Conservation (phyloP, 2,888 invertebrate genomes). For the Nasonovia ribisnigri region DNA sequence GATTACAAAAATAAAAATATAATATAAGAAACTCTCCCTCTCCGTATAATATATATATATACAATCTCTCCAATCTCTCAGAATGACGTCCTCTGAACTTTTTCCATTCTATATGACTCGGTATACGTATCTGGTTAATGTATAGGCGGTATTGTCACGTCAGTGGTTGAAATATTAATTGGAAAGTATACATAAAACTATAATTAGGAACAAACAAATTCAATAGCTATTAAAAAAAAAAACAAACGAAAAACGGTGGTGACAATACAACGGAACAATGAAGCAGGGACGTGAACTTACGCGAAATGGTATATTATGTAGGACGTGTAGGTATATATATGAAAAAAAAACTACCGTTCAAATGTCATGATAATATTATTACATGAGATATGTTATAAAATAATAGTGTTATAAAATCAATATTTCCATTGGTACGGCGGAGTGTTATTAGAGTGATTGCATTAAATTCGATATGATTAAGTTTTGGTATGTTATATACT, state of each 20-base stretch:
- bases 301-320: neutral
- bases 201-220: conserved; percentile 25
- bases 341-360: neutral
- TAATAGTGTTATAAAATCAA: neutral
- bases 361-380: neutral
- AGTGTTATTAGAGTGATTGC: neutral
- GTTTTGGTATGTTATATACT: neutral
- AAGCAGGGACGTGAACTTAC: neutral
- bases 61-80: conserved; percentile 17
- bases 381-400: neutral
- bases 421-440: neutral
- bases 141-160: neutral
- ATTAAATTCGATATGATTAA: neutral
- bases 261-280: neutral
- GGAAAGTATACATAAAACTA: conserved; percentile 19
- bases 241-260: neutral
- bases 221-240: conserved; percentile 7
- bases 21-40: neutral
- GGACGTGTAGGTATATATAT: neutral
- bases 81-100: conserved; percentile 28
- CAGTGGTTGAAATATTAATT: conserved; percentile 28
- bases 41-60: neutral
- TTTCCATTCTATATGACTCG: neutral
- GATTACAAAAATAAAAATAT: conserved; percentile 34
- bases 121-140: neutral